Base-by-base conservation (phyloP, 2,113 vertebrate genomes). In the Serilophus lunatus region DNA sequence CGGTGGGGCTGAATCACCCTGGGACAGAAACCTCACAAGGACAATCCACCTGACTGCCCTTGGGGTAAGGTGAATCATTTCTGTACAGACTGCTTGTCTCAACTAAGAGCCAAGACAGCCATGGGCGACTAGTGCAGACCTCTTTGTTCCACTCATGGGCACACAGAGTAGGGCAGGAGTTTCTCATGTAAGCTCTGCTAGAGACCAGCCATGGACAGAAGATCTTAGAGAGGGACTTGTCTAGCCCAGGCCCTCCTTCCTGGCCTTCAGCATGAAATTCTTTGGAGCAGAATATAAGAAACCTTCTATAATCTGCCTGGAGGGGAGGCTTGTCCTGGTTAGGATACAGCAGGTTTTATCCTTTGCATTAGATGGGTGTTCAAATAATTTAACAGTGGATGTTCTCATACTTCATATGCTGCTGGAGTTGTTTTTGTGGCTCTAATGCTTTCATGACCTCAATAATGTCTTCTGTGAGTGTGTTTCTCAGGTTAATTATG, bases 361-460 rank as follows among this genome's bases (percentile, higher is more conserved):
- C 47, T 50, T 33, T 69, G 56, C 20, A 1, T 53, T 65, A 76
- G n/a, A n/a, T 51, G 59, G 76, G n/a, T 1, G 18, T 25, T 61
- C 66, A 88, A 70, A 80, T 90, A 91, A 92, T 79, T 82, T 78
- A 76, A 23, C 68, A 51, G 89, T 44, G 66, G 63, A 91, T 90
- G 26, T 70, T 90, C 56, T 72, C 75, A 59, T 92, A 82, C 79
- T 86, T 86, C 69, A 3, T 38, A 31, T n/a, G 44, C 51, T 0
- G 0, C 22, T 12, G 12, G 85, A 86, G 87, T 31, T 94, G 93
- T 15, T 90, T 88, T 93, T 80, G 59, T 94, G 90, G 51, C 71
- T 95, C 50, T 93, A 66, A 94, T 93, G 92, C 71, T 96, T 84
- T 88, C 90, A 20, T 83, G 93, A 88, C 93, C 85, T 95, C 93